These are phyloP conservation scores for Vimba vimba DNA, from an alignment of 2,113 vertebrate genomes.

Conservation along the genomic window DNA sequence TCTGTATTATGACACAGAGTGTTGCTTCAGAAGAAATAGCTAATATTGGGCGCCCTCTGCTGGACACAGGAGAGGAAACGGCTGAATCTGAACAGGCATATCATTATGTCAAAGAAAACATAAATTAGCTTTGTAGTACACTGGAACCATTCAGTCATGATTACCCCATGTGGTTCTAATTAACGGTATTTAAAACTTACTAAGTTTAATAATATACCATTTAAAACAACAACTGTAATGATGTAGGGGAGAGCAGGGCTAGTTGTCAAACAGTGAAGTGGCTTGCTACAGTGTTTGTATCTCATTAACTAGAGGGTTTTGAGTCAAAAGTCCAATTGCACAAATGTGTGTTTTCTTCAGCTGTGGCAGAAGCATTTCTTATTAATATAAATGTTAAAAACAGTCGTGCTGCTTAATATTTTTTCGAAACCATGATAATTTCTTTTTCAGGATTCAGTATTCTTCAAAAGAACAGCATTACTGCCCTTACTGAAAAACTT, in stretches of 20 bases:
- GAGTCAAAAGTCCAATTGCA: background rate
- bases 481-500: background rate
- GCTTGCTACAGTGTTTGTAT: background rate
- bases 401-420: background rate
- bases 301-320: background rate
- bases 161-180: background rate
- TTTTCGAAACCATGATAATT: background rate
- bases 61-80: background rate
- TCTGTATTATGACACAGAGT: background rate
- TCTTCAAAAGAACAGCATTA: background rate
- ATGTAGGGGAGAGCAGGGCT: background rate
- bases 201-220: background rate
- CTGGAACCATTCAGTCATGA: background rate
- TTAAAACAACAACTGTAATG: background rate
- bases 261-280: background rate
- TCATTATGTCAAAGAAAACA: background rate
- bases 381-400: background rate
- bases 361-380: background rate
- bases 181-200: background rate
- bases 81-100: background rate
- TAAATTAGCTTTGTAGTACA: background rate
- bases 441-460: background rate
- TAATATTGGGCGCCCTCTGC: conserved; percentile 46
- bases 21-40: background rate
- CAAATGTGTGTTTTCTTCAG: background rate